Conservation (phyloP, 2,797 vertebrate species). For the Sus cebifrons region DNA sequence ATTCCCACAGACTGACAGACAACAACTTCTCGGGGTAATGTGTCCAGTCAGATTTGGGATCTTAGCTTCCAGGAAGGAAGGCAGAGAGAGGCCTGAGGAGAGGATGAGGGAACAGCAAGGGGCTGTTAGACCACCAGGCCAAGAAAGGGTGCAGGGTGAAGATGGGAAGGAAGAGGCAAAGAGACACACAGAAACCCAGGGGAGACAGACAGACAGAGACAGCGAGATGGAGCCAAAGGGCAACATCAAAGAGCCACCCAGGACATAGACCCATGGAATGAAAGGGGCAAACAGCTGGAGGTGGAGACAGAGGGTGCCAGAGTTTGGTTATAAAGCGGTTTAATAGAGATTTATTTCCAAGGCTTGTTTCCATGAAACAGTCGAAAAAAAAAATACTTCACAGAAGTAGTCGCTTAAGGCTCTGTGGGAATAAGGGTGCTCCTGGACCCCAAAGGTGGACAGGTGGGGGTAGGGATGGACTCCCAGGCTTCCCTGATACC, state of each 20-base stretch:
- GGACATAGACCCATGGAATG: slow-evolving; percentile 1
- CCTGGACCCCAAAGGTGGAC: slow-evolving; percentile 65
- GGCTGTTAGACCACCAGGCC: not conserved
- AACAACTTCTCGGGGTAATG: not conserved
- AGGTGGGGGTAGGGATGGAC: not conserved
- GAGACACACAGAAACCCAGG: not conserved
- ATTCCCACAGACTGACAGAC: not conserved
- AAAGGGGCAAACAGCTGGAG: slow-evolving; percentile 55
- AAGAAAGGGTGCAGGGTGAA: not conserved
- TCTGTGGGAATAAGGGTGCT: slow-evolving; percentile 74
- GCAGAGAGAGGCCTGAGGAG: not conserved
- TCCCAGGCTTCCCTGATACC: slow-evolving; percentile 72
- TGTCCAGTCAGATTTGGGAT: not conserved
- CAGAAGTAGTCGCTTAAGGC: slow-evolving; percentile 91
- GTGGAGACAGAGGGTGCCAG: slow-evolving; percentile 77
- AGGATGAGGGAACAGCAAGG: not conserved
- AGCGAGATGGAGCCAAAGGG: not conserved
- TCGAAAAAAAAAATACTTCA: slow-evolving; percentile 92
- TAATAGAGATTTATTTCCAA: slow-evolving; percentile 91
- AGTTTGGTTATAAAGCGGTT: slow-evolving; percentile 90
- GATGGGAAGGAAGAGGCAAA: not conserved
- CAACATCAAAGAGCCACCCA: not conserved
- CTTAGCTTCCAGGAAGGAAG: not conserved
- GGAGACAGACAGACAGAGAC: not conserved
- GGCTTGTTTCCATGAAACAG: slow-evolving; percentile 90